These are phyloP conservation scores for Leucopsar rothschildi DNA, from an alignment of 2,113 vertebrate species.

Conservation along the genomic window DNA sequence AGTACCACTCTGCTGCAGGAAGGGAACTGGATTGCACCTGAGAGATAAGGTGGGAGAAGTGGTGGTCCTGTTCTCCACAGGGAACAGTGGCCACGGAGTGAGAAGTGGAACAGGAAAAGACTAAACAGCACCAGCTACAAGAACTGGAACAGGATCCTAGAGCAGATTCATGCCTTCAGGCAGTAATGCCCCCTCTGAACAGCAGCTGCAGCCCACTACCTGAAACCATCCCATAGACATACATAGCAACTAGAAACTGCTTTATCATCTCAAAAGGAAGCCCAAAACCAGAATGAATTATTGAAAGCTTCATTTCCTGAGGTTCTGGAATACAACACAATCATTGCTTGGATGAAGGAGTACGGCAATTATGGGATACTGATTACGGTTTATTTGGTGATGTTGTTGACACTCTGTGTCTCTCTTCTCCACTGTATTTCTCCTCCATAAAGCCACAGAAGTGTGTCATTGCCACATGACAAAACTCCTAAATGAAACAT, in stretches of 20 bases:
- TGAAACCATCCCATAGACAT: not conserved
- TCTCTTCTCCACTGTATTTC: not conserved
- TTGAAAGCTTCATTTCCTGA: not conserved
- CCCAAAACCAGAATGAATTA: not conserved
- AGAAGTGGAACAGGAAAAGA: not conserved
- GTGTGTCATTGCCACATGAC: not conserved
- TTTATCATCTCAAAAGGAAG: not conserved
- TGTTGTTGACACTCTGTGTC: not conserved
- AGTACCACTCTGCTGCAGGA: not conserved
- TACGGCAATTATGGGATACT: not conserved
- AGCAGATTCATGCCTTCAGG: not conserved
- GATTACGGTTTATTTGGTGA: not conserved
- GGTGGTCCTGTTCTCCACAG: not conserved
- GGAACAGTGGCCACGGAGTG: accelerated
- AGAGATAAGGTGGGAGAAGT: not conserved
- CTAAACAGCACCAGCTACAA: not conserved
- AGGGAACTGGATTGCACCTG: not conserved
- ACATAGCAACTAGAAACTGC: not conserved
- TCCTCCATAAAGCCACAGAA: not conserved
- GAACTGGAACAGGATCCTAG: not conserved
- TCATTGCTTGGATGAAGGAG: not conserved
- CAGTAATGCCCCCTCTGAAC: not conserved
- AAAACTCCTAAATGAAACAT: not conserved
- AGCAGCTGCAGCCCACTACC: not conserved
- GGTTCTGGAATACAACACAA: not conserved